These are phyloP conservation scores for Tigriopus japonicus DNA, from an alignment of 1,140 invertebrate genomes.

Conservation along the genomic window DNA sequence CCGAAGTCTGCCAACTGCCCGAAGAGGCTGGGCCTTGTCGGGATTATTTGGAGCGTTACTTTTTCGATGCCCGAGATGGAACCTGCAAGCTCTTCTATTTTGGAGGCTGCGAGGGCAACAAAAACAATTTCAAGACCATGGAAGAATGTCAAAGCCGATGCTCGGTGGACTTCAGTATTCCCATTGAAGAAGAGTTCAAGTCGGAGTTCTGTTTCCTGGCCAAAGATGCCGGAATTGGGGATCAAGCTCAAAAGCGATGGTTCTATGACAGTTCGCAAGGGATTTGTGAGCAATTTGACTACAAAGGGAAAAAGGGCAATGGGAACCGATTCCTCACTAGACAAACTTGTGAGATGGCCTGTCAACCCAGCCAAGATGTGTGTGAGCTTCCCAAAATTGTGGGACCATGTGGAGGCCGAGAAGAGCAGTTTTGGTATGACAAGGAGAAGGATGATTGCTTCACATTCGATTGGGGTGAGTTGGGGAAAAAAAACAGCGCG, in stretches of 20 bases:
- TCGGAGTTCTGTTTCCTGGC: conserved; percentile 49
- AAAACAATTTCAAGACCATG: conserved; percentile 24
- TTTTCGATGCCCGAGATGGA: conserved; percentile 34
- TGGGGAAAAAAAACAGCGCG: too few relatives aligned
- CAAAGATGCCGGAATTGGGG: conserved; percentile 46
- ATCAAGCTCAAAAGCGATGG: conserved; percentile 37
- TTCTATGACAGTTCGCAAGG: conserved; percentile 55
- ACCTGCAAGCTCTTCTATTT: conserved; percentile 39
- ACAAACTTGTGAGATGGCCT: conserved; percentile 56
- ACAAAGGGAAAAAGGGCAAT: conserved; percentile 52
- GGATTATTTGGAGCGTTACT: conserved; percentile 34
- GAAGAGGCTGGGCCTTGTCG: conserved; percentile 50
- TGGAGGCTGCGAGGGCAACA: conserved; percentile 37
- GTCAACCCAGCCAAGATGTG: conserved; percentile 45
- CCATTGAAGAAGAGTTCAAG: conserved; percentile 19
- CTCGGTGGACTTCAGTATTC: conserved; percentile 18
- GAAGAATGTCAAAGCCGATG: conserved; percentile 7
- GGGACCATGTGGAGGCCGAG: conserved; percentile 46
- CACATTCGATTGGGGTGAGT: conserved; percentile 36
- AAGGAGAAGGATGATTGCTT: conserved; percentile 37
- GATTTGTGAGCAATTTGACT: conserved; percentile 46
- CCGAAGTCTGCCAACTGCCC: conserved; percentile 40
- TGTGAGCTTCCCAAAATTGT: conserved; percentile 48
- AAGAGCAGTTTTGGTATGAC: conserved; percentile 55
- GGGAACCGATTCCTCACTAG: conserved; percentile 56